phyloP scores from a whole-genome alignment of 2,888 invertebrate genomes.

The Flexamia atlantica region DNA sequence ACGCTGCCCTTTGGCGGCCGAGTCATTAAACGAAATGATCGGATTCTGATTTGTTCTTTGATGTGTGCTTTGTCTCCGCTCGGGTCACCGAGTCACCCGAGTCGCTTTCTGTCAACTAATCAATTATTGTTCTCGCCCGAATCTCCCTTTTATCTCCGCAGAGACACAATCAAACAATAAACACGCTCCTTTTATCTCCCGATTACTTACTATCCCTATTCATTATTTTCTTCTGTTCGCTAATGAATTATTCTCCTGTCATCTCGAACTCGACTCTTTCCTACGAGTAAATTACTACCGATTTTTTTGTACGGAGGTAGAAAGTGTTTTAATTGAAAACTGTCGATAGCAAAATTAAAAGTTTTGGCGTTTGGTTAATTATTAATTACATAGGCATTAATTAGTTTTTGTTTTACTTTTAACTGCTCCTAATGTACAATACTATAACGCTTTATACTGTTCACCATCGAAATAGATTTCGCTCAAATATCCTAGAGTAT shows the following conservation, averaged over 20 bases:
- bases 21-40: slow-evolving; percentile 55
- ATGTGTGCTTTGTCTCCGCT: slow-evolving; percentile 24
- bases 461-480: too few relatives aligned
- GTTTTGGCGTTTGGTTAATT: too few relatives aligned
- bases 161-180: slow-evolving; percentile 55
- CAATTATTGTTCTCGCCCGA: slow-evolving; percentile 37
- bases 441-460: too few relatives aligned
- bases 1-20: slow-evolving; percentile 38
- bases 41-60: slow-evolving; percentile 46
- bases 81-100: neutral
- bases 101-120: slow-evolving; percentile 40
- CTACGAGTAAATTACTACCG: neutral
- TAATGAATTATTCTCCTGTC: slow-evolving; percentile 41
- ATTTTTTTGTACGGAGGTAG: too few relatives aligned
- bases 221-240: slow-evolving; percentile 44
- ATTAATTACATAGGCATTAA: too few relatives aligned
- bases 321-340: too few relatives aligned
- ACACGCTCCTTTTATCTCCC: slow-evolving; percentile 31
- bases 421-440: too few relatives aligned
- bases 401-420: too few relatives aligned
- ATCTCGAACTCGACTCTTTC: neutral
- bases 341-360: too few relatives aligned
- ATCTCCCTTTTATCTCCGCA: slow-evolving; percentile 44
- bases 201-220: slow-evolving; percentile 48
- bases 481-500: too few relatives aligned